Conservation (phyloP, 2,113 vertebrate species). For the Hystrix brachyura region DNA sequence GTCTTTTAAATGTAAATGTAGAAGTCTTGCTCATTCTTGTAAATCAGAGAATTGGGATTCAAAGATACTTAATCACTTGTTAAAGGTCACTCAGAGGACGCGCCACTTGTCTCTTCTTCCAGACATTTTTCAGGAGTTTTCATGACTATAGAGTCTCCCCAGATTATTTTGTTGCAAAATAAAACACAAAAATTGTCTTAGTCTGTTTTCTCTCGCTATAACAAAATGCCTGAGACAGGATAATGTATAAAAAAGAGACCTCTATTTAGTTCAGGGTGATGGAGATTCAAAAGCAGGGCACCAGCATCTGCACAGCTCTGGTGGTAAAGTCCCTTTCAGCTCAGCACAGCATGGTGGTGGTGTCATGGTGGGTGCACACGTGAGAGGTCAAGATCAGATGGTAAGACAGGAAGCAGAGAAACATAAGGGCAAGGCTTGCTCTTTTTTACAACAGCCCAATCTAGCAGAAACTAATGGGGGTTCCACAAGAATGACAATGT, state of each 20-base stretch:
- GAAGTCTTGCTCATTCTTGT: background rate
- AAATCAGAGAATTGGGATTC: background rate
- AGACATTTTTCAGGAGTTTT: background rate
- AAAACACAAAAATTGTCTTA: background rate
- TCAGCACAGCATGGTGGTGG: background rate
- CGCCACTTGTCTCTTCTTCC: background rate
- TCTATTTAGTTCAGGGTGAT: background rate
- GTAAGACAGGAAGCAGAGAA: background rate
- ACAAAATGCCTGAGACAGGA: background rate
- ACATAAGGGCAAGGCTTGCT: background rate
- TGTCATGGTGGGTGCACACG: accelerated
- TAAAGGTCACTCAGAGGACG: background rate
- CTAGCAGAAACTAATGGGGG: accelerated
- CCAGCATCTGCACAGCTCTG: background rate
- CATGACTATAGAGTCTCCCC: background rate
- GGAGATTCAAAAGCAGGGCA: background rate
- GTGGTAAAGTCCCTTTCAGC: background rate
- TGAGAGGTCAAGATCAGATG: background rate
- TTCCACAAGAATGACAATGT: background rate
- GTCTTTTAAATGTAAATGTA: conserved; percentile 11
- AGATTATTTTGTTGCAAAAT: background rate
- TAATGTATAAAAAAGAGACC: background rate
- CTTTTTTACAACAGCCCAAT: background rate
- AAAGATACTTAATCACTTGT: background rate
- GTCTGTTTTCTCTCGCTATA: background rate